Evolutionary conservation across 1,140 invertebrate genomes (phyloP), one percentile per base, ranked within the genome.

Genomic region (Drosophila littoralis): DNA sequence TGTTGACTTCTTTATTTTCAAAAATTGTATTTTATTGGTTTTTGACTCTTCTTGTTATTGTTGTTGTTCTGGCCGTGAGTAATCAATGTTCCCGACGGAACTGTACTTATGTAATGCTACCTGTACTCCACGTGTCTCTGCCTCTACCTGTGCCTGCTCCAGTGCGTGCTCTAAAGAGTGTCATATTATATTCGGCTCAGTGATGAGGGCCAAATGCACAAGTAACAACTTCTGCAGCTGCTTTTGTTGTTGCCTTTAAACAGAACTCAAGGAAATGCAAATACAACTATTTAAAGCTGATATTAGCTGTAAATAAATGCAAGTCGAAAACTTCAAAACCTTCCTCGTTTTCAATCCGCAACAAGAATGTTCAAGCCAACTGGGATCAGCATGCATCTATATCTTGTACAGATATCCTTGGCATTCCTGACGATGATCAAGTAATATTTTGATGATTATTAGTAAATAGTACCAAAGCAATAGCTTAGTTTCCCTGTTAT

Each of bases 1-100:
- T 84, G 81, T 78, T 81, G 82, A 81, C 82, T 84, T 70, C 77
- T 72, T 77, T 42, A 38, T 48, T 50, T 22, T 5, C 0, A 28
- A 28, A 28, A 28, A 28, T 28, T 28, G 22, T 28, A 28, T 28
- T 85, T 85, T 82, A 82, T 85, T 79, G 81, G 69, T 61, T 61
- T 75, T 70, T 78, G 82, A 78, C 82, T 66, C 65, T 52, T 81
- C 69, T 81, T 79, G 22, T 57, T 65, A 50, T 73, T 63, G 42
- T 50, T 51, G 55, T 46, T 22, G 48, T 33, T 50, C 28, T 50
- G 32, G 13, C n/a, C 46, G 46, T 43, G 55, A 9, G 36, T n/a
- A 55, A 70, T 64, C 51, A 50, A 65, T 58, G 61, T 71, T 2
- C 36, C 8, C 40, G 32, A 45, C 70, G 79, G 40, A 82, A 85